Percentiles rank a stretch among this genome's conserved stretches.
These are phyloP conservation scores for Ailurus styani DNA, from an alignment of 2,113 vertebrate species.

Conservation along the genomic window DNA sequence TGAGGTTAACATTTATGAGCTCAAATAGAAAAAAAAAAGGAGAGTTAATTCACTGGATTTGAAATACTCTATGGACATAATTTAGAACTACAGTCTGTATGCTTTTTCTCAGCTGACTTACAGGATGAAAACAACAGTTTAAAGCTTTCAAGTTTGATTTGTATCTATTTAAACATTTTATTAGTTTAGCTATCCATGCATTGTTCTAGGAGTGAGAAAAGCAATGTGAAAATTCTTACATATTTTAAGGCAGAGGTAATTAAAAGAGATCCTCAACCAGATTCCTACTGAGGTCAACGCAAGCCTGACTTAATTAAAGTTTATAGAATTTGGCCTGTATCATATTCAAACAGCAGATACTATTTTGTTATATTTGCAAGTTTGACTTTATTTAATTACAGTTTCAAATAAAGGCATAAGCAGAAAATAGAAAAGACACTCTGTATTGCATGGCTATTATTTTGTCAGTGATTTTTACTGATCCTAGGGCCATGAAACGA, in stretches of 20 bases:
- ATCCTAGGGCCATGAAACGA: constrained; percentile 41
- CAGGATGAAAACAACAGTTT: constrained; percentile 72
- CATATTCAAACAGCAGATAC: constrained; percentile 51
- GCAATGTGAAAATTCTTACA: constrained; percentile 57
- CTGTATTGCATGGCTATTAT: not conserved
- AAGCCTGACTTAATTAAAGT: constrained; percentile 65
- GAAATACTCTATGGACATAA: constrained; percentile 67
- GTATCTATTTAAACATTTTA: constrained; percentile 64
- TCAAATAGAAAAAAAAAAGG: constrained; percentile 4
- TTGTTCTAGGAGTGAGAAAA: constrained; percentile 58
- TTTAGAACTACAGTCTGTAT: constrained; percentile 63
- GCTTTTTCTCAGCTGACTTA: constrained; percentile 64
- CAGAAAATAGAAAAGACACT: constrained; percentile 62
- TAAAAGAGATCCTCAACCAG: constrained; percentile 60
- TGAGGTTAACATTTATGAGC: constrained; percentile 72
- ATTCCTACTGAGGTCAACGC: constrained; percentile 61
- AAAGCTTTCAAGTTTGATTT: constrained; percentile 67
- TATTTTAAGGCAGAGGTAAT: constrained; percentile 68
- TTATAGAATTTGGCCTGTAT: constrained; percentile 59
- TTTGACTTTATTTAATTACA: constrained; percentile 59
- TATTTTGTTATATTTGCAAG: constrained; percentile 61
- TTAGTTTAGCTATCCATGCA: constrained; percentile 67
- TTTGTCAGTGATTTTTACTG: constrained; percentile 53
- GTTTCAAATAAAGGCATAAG: constrained; percentile 54
- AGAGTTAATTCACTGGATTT: constrained; percentile 56